Conservation (phyloP, 1,140 invertebrate species). For the Rhynchophorus ferrugineus region DNA sequence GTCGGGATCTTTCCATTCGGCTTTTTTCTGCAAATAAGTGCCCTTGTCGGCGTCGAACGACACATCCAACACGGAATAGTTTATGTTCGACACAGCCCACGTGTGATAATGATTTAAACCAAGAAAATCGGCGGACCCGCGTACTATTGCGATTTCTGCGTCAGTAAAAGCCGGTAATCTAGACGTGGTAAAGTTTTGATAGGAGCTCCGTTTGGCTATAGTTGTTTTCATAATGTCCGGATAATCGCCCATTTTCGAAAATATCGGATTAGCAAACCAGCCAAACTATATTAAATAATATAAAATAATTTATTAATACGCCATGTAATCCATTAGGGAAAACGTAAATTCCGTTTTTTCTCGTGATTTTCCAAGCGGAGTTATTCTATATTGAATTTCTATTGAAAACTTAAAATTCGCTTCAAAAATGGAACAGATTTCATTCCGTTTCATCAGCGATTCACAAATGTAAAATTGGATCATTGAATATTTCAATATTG, state of each 20-base stretch:
- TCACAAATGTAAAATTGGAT: too few species aligned
- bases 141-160: conserved; percentile 37
- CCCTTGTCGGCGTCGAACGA: conserved; percentile 21
- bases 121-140: conserved; percentile 47
- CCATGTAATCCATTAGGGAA: background rate
- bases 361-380: background rate
- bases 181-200: conserved; percentile 46
- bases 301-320: background rate
- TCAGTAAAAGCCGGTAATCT: conserved; percentile 52
- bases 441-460: background rate
- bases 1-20: conserved; percentile 17
- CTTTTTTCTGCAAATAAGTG: conserved; percentile 1
- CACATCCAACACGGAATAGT: conserved; percentile 7
- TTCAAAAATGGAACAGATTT: background rate
- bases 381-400: background rate
- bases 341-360: background rate
- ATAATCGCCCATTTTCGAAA: conserved; percentile 45
- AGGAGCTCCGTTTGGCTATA: conserved; percentile 45
- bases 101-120: conserved; percentile 43
- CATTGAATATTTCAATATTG: too few species aligned
- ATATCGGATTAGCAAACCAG: conserved; percentile 53
- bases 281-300: conserved; percentile 47
- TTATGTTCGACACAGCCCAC: conserved; percentile 7
- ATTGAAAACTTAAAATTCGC: background rate
- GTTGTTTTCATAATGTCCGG: conserved; percentile 46